These are phyloP conservation scores for Mastomys natalensis DNA, from an alignment of 2,113 vertebrate species.

Conservation along the genomic window DNA sequence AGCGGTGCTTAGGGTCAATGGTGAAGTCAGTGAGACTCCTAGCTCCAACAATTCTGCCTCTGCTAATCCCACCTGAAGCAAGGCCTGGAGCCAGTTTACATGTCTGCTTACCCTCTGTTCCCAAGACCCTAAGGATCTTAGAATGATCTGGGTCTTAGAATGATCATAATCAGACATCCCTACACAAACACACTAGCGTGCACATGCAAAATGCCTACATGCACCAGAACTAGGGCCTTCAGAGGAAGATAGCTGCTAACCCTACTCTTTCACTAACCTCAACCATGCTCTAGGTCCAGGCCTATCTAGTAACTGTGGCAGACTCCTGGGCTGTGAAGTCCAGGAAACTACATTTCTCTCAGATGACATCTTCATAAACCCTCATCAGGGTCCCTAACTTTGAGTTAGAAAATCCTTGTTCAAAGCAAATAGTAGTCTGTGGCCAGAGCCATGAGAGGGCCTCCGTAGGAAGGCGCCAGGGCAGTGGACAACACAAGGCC, in stretches of 20 bases:
- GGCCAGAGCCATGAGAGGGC: neutral
- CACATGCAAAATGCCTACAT: neutral
- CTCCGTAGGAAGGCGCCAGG: neutral
- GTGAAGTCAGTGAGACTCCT: neutral
- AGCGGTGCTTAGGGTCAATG: neutral
- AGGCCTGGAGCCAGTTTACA: neutral
- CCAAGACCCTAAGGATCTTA: neutral
- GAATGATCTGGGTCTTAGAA: no score
- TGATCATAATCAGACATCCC: neutral
- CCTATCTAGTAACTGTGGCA: accelerated
- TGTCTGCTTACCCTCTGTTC: neutral
- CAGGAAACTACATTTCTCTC: no score
- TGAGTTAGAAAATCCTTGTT: neutral
- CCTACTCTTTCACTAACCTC: neutral
- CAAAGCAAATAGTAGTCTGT: neutral
- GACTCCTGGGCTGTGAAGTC: neutral
- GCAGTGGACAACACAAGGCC: neutral
- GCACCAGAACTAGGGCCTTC: neutral
- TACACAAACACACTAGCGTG: neutral
- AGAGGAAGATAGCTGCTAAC: neutral
- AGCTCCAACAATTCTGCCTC: neutral
- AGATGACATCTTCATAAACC: neutral
- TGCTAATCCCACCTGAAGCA: no score
- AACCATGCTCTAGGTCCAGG: neutral
- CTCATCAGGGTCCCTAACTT: neutral